Evolutionary conservation across 2,113 vertebrate species (phyloP).

Genomic region (Callocephalon fimbriatum): DNA sequence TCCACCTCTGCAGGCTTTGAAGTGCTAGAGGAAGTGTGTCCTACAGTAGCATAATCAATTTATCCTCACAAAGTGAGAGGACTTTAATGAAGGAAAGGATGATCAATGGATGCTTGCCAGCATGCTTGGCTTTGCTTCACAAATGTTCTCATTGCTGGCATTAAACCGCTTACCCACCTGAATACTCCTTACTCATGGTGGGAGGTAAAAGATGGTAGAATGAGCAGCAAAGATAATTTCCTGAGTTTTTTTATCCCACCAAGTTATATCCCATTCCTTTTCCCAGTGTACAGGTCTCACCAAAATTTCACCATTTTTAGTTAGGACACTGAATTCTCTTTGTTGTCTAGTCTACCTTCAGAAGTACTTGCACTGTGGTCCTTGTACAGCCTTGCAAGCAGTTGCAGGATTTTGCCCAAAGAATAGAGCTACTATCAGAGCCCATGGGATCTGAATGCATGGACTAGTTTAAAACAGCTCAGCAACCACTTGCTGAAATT

Average conservation of each 20-base stretch:
- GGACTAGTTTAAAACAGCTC: not conserved
- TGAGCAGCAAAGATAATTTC: not conserved
- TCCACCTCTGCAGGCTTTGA: constrained; percentile 66
- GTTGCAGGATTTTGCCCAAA: not conserved
- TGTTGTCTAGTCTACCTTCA: not conserved
- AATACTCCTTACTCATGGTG: not conserved
- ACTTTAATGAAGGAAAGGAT: constrained; percentile 60
- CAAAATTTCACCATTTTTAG: not conserved
- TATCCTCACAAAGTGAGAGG: constrained; percentile 64
- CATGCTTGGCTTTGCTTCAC: constrained; percentile 38
- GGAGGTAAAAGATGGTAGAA: constrained; percentile 14
- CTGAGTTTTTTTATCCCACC: not conserved
- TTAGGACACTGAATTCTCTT: not conserved
- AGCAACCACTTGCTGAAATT: not conserved
- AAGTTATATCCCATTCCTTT: not conserved
- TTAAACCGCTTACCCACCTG: constrained; percentile 23
- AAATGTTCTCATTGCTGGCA: constrained; percentile 50
- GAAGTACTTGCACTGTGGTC: not conserved
- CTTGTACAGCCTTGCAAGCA: not conserved
- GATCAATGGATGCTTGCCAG: constrained; percentile 57
- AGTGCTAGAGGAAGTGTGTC: constrained; percentile 52
- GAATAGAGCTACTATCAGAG: not conserved
- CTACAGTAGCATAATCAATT: constrained; percentile 55
- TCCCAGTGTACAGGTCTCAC: not conserved
- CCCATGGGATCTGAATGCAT: rapidly evolving